Percentiles rank a stretch among this genome's conserved stretches.
phyloP scores from a whole-genome alignment of 2,113 vertebrate genomes.

The Triplophysa rosa region DNA sequence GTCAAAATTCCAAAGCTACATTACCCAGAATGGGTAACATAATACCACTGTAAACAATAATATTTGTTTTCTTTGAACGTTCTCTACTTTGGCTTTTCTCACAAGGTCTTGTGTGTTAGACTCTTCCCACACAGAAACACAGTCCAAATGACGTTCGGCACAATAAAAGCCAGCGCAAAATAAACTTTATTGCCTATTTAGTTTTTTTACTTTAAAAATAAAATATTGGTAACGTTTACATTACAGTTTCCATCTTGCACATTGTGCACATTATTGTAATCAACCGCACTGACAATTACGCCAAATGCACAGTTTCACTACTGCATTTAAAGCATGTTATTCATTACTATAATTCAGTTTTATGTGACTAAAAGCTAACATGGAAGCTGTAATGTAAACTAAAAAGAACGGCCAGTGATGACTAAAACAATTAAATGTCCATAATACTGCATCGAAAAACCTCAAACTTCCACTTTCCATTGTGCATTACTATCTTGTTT shows the following conservation, averaged over 20 bases:
- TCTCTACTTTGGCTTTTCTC: constrained; percentile 72
- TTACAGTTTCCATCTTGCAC: neutral
- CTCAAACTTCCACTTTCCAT: neutral
- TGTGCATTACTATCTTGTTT: neutral
- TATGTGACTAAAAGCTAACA: neutral
- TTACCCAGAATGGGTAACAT: constrained; percentile 72
- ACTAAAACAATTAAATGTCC: neutral
- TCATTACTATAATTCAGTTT: neutral
- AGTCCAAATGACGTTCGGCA: constrained; percentile 47
- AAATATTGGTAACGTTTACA: neutral
- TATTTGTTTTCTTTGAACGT: constrained; percentile 70
- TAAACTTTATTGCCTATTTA: neutral
- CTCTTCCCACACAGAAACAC: constrained; percentile 63
- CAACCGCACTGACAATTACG: neutral
- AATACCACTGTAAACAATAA: constrained; percentile 80
- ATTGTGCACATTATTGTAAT: neutral
- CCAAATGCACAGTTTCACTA: neutral
- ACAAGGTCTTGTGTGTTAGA: constrained; percentile 64
- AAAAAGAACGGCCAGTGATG: neutral
- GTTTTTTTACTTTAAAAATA: neutral
- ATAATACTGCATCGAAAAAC: constrained; percentile 20
- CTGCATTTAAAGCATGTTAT: neutral
- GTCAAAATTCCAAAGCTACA: constrained; percentile 74
- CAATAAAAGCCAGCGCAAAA: neutral
- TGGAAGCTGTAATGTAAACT: constrained; percentile 2